Evolutionary conservation across 2,888 invertebrate genomes (phyloP), one percentile per base, ranked within the genome.

Genomic region (Cerastoderma edule): DNA sequence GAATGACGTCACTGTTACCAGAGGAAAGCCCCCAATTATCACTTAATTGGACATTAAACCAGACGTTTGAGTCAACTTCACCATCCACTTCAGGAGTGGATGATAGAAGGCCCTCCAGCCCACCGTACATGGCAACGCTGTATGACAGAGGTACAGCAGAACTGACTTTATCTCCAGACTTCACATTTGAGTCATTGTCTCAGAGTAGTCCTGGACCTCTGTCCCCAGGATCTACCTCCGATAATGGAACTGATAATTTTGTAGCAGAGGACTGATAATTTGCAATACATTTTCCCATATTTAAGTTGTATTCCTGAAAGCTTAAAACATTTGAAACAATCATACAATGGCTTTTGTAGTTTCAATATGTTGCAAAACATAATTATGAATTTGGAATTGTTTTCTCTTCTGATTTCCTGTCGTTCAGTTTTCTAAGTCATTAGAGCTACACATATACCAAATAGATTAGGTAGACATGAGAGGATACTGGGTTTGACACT

Each of bases 191-290:
- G 22, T 46, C 65, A 19, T 19, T 50, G 19, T 33, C 66, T 4
- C 66, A 33, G 28, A 66, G 53, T 22, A 50, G 50, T 53, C 66
- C 66, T 1, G 50, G 33, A 32, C 50, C 50, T 22, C 66, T 33
- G 0, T 50, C 66, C 13, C 48, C 48, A 16, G 35, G 30, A 33
- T 33, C 66, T 6, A 46, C 48, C 13, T 33, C 50, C 6, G 66
- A 66, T 30, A 50, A 66, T 33, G 24, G 5, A 5, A 32, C 28
- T 22, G 66, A 66, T 30, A 66, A 50, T 30, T 66, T 66, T 53
- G 66, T 50, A 5, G 33, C 66, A 22, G 66, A 66, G n/a, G 66
- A 66, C 24, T 66, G 24, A 66, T 48, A n/a, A n/a, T n/a, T n/a
- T n/a, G n/a, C n/a, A n/a, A n/a, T n/a, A n/a, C n/a, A n/a, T n/a